Conservation (phyloP, 1,140 invertebrate species). For the Nephotettix cincticeps region DNA sequence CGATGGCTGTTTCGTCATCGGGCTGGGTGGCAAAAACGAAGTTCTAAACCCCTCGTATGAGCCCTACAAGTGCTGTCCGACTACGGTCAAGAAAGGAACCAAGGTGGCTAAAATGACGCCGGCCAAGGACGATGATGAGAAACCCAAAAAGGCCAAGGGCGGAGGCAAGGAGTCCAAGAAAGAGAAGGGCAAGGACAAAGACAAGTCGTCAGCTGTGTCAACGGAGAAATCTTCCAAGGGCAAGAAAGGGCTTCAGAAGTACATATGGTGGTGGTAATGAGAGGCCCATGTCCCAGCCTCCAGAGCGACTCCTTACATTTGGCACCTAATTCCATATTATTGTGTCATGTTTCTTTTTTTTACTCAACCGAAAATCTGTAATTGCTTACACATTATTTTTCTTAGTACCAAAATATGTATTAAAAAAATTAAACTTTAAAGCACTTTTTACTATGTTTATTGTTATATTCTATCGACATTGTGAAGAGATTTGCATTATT, state of each 20-base stretch:
- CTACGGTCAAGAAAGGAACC: slow-evolving; percentile 68
- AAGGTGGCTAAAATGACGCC: slow-evolving; percentile 56
- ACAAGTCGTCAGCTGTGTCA: slow-evolving; percentile 22
- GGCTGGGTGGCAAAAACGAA: slow-evolving; percentile 80
- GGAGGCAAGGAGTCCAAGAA: slow-evolving; percentile 29
- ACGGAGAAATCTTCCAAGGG: slow-evolving; percentile 58
- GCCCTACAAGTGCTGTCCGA: slow-evolving; percentile 88
- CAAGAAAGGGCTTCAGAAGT: slow-evolving; percentile 82
- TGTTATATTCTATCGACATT: no score
- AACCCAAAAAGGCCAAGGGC: slow-evolving; percentile 20
- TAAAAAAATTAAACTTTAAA: no score
- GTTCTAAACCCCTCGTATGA: slow-evolving; percentile 75
- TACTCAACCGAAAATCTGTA: no score
- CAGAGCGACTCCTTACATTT: no score
- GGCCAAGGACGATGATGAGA: slow-evolving; percentile 21
- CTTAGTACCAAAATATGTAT: no score
- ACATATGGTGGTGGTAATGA: slow-evolving; percentile 62
- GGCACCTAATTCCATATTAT: no score
- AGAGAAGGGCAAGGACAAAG: slow-evolving; percentile 40
- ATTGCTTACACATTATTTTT: no score
- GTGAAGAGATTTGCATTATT: no score
- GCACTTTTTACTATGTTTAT: no score
- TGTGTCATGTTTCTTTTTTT: no score
- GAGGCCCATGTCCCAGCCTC: neutral
- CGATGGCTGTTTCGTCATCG: slow-evolving; percentile 94